These are phyloP conservation scores for Danio tinwini DNA, from an alignment of 2,797 vertebrate genomes.

Conservation along the genomic window DNA sequence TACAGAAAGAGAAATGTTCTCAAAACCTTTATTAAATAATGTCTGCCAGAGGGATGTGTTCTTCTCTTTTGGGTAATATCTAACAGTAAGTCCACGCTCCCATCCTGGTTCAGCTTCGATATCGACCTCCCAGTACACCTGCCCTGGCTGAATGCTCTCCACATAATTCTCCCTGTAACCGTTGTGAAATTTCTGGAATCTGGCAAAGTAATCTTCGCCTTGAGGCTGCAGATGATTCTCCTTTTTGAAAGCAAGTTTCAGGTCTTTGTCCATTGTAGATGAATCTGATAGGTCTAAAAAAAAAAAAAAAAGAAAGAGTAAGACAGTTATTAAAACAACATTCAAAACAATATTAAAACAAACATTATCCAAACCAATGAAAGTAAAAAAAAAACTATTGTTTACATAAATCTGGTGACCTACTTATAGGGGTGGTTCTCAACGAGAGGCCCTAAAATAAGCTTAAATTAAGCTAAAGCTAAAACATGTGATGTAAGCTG, in stretches of 20 bases:
- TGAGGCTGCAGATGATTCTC: background rate
- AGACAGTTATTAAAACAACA: too few relatives aligned
- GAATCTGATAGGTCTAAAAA: background rate
- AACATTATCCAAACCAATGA: background rate
- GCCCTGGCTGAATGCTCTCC: slow-evolving; percentile 11
- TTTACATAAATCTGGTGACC: background rate
- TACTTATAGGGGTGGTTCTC: too few relatives aligned
- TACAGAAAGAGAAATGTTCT: slow-evolving; percentile 25
- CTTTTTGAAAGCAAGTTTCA: slow-evolving; percentile 14
- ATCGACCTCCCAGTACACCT: slow-evolving; percentile 54
- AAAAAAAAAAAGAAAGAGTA: background rate
- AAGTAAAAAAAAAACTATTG: background rate
- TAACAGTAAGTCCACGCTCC: slow-evolving; percentile 27
- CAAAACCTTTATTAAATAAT: slow-evolving; percentile 9
- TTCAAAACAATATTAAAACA: background rate
- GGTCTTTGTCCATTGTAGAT: slow-evolving; percentile 17
- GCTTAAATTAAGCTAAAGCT: too few relatives aligned
- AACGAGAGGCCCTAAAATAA: too few relatives aligned
- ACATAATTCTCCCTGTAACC: background rate
- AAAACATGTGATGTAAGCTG: too few relatives aligned
- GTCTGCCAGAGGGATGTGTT: background rate
- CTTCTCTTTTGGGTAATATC: slow-evolving; percentile 15
- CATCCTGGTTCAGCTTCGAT: slow-evolving; percentile 38
- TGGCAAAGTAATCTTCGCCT: slow-evolving; percentile 7
- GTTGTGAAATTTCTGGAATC: background rate